Conservation (phyloP, 53 echinoderm and acorn worm genomes). For the Astropecten irregularis region DNA sequence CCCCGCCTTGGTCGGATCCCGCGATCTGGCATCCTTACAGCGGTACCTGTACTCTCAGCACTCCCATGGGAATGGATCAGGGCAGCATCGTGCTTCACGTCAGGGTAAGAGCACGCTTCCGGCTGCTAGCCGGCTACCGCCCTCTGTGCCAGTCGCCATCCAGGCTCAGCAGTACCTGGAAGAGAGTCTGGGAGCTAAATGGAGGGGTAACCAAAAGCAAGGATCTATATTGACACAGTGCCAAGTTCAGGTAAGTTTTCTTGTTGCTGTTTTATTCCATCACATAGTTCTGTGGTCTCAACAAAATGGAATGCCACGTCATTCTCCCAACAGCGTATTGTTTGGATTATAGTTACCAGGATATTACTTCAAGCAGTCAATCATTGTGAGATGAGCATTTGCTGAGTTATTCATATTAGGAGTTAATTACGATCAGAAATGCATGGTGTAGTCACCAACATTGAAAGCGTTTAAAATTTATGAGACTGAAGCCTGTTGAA, state of each 20-base stretch:
- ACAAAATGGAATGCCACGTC: no score
- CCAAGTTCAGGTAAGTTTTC: slow-evolving; percentile 66
- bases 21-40: slow-evolving; percentile 87
- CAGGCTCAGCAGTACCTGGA: slow-evolving; percentile 96
- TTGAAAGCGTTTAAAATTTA: no score
- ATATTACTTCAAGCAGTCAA: no score
- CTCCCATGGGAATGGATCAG: slow-evolving; percentile 46
- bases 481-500: no score
- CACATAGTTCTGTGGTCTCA: no score
- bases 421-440: no score
- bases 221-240: slow-evolving; percentile 60
- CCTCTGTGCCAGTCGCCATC: slow-evolving; percentile 53
- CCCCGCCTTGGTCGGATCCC: slow-evolving; percentile 77
- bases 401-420: no score
- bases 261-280: not conserved
- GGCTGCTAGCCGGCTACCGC: slow-evolving; percentile 23
- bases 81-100: slow-evolving; percentile 61
- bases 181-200: slow-evolving; percentile 72
- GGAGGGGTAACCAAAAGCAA: slow-evolving; percentile 79
- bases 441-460: no score
- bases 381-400: no score
- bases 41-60: slow-evolving; percentile 91
- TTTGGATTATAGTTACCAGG: no score
- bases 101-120: slow-evolving; percentile 47
- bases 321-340: no score